These are phyloP conservation scores for Ellobius talpinus DNA, from an alignment of 2,113 vertebrate genomes.

Conservation along the genomic window DNA sequence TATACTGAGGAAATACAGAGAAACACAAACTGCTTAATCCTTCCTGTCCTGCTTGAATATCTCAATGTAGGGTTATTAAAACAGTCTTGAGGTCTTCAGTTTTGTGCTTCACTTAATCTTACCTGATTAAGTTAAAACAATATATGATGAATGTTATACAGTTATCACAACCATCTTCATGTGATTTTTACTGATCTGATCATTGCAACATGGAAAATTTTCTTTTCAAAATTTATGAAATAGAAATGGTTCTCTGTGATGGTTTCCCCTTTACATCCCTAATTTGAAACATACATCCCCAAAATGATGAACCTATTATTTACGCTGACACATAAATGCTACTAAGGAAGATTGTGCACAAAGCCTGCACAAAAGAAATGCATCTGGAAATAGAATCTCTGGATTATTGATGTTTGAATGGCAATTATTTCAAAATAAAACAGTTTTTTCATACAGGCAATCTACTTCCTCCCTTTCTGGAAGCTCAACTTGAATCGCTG, in stretches of 20 bases:
- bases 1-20: neutral
- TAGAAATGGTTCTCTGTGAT: neutral
- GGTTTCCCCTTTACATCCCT: neutral
- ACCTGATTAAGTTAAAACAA: neutral
- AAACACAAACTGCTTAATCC: neutral
- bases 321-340: neutral
- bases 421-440: neutral
- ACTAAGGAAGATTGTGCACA: neutral
- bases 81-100: neutral
- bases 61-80: neutral
- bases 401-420: neutral
- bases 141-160: neutral
- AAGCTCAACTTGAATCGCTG: neutral
- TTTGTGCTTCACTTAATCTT: neutral
- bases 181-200: conserved; percentile 2
- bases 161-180: neutral
- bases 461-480: neutral
- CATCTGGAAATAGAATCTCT: conserved; percentile 25
- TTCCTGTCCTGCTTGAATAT: neutral
- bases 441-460: neutral
- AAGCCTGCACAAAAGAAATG: neutral
- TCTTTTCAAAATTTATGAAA: neutral
- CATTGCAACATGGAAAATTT: neutral
- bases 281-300: neutral
- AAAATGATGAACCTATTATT: neutral